A percentile compares a stretch with the other conserved stretches of the same genome.
These are phyloP conservation scores for Calyptommatus sinebrachiatus DNA, from an alignment of 2,113 vertebrate species.

Conservation along the genomic window DNA sequence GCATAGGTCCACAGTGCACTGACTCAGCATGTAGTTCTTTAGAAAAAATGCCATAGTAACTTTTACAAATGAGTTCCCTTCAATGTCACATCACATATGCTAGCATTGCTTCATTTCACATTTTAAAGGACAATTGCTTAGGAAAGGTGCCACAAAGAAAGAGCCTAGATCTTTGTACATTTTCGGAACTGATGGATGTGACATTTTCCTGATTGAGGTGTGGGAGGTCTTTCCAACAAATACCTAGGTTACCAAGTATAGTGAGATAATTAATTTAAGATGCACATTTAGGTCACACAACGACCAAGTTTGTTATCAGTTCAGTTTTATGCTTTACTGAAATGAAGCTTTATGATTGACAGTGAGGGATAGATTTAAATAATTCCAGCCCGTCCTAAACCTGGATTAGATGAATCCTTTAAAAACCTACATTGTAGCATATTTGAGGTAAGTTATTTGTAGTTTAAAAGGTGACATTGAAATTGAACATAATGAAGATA, in stretches of 20 bases:
- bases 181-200: conserved; percentile 5
- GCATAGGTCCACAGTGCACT: conserved; percentile 24
- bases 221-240: neutral
- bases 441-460: too few relatives aligned
- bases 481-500: too few relatives aligned
- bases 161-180: neutral
- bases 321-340: too few relatives aligned
- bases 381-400: too few relatives aligned
- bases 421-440: too few relatives aligned
- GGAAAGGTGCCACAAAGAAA: conserved; percentile 27
- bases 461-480: too few relatives aligned
- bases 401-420: too few relatives aligned
- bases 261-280: neutral
- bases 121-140: conserved; percentile 13
- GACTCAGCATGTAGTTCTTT: conserved; percentile 27
- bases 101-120: conserved; percentile 27
- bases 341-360: neutral
- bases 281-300: neutral
- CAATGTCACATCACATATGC: neutral
- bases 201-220: neutral
- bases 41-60: too few relatives aligned
- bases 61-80: neutral
- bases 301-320: neutral
- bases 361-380: too few relatives aligned
- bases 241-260: neutral